Conservation (phyloP, 2,888 invertebrate genomes). For the Noctua pronuba region DNA sequence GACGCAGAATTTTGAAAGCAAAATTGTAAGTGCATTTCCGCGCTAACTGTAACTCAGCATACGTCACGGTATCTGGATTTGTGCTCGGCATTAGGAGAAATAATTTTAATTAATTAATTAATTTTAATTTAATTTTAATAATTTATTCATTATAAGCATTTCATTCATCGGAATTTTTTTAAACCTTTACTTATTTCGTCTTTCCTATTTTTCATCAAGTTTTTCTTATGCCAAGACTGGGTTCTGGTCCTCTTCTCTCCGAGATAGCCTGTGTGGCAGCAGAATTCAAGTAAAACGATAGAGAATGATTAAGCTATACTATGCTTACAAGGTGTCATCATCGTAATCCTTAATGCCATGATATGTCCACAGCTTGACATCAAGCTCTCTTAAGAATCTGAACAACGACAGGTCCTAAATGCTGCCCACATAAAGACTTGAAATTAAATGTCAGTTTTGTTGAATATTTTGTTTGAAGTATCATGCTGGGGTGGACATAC, state of each 20-base stretch:
- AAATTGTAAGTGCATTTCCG: not conserved
- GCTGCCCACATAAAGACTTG: constrained; percentile 31
- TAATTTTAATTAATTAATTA: no score
- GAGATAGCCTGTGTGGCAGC: not conserved
- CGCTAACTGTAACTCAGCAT: not conserved
- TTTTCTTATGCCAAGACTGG: not conserved
- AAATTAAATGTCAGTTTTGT: constrained; percentile 29
- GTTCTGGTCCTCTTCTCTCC: not conserved
- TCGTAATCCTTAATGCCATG: not conserved
- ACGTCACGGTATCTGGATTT: not conserved
- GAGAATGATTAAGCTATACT: not conserved
- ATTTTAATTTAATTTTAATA: no score
- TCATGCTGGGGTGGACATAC: constrained; percentile 26
- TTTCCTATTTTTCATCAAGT: not conserved
- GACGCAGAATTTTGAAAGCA: not conserved
- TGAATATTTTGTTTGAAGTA: not conserved
- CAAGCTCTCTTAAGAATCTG: constrained; percentile 1
- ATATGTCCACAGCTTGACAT: constrained; percentile 9
- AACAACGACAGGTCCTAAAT: not conserved
- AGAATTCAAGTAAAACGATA: not conserved
- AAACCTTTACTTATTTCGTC: not conserved
- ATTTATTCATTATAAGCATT: no score
- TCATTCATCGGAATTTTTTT: not conserved
- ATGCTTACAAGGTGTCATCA: not conserved
- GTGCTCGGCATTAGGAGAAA: no score